A percentile compares a stretch with the other conserved stretches of the same genome.
Conservation (phyloP, 2,888 invertebrate species). For the Drosophila formosana region DNA sequence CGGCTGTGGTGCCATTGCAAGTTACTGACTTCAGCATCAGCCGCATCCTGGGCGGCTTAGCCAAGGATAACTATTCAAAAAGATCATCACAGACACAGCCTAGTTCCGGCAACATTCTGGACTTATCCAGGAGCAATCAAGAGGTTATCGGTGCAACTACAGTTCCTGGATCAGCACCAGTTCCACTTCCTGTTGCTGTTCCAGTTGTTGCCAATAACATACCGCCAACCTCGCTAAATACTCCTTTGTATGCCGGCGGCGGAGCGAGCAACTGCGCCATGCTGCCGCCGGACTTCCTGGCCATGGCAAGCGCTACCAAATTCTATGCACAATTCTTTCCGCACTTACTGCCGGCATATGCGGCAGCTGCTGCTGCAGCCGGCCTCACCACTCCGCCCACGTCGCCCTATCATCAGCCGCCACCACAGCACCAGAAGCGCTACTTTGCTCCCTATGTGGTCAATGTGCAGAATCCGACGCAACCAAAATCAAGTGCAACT, state of each 20-base stretch:
- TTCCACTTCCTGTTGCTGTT: constrained; percentile 4
- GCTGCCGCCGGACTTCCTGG: constrained; percentile 75
- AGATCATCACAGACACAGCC: constrained; percentile 12
- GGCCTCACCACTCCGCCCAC: constrained; percentile 64
- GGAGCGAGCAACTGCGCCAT: constrained; percentile 50
- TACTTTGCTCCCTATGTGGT: constrained; percentile 77
- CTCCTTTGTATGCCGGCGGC: constrained; percentile 19
- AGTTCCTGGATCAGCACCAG: constrained; percentile 2
- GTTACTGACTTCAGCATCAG: constrained; percentile 85
- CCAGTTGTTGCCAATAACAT: neutral
- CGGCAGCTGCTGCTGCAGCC: constrained; percentile 74
- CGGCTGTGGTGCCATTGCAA: constrained; percentile 52
- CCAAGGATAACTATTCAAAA: constrained; percentile 21
- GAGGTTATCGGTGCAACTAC: constrained; percentile 11
- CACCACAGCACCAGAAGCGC: constrained; percentile 61
- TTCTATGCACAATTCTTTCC: constrained; percentile 83
- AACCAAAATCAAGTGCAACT: constrained; percentile 36
- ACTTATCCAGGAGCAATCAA: constrained; percentile 79
- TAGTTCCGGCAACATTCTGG: constrained; percentile 67
- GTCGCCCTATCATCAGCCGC: constrained; percentile 66
- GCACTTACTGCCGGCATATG: constrained; percentile 79
- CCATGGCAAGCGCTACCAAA: constrained; percentile 82
- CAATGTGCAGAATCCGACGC: constrained; percentile 51
- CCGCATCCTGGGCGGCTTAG: constrained; percentile 67
- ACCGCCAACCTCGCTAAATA: neutral